Conservation (phyloP, 2,113 vertebrate species). For the Vulpes vulpes region DNA sequence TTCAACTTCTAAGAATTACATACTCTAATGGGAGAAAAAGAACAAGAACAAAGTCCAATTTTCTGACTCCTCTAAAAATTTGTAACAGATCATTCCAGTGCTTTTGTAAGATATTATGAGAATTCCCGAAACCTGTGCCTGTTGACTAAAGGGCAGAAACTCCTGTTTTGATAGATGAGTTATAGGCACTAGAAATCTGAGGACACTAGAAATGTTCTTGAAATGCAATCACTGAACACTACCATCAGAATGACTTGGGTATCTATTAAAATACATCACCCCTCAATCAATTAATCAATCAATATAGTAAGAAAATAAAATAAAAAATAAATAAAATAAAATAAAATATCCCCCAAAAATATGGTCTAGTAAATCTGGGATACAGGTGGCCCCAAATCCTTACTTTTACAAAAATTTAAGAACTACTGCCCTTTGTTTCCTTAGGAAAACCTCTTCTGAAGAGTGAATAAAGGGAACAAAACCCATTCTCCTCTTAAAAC, state of each 20-base stretch:
- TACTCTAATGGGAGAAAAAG: neutral
- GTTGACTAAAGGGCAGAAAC: neutral
- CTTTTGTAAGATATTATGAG: neutral
- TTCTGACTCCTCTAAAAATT: neutral
- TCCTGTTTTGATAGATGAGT: neutral
- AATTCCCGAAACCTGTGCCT: neutral
- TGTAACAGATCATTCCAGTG: neutral
- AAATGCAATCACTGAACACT: neutral
- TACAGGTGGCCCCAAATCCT: neutral
- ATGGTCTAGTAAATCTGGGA: neutral
- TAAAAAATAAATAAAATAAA: too few relatives aligned
- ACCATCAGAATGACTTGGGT: neutral
- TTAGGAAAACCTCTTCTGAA: neutral
- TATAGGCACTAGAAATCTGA: neutral
- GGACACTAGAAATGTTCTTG: neutral
- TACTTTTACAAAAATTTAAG: conserved; percentile 1
- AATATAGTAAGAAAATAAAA: too few relatives aligned
- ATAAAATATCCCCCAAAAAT: neutral
- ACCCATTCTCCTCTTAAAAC: too few relatives aligned
- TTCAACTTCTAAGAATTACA: neutral
- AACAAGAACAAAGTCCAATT: neutral
- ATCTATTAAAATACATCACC: neutral
- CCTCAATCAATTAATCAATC: neutral
- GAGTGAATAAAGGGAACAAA: too few relatives aligned
- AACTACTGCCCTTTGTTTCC: neutral